Base-by-base conservation (phyloP, 2,888 invertebrate species). In the Andrena trimmerana region DNA sequence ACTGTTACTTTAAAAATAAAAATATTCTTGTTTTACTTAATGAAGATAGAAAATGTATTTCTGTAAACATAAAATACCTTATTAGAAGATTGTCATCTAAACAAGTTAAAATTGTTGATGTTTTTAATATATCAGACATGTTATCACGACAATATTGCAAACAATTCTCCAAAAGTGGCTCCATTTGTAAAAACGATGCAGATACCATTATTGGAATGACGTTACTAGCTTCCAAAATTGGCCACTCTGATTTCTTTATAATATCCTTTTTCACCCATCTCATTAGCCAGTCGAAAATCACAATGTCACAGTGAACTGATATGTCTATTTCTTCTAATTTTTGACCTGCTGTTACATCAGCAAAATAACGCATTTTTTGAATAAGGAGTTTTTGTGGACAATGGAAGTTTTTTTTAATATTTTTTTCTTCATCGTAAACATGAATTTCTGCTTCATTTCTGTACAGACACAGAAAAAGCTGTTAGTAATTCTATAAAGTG, bases 261-360 rank as follows among this genome's bases (percentile, higher is more conserved):
- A 95, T 94, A 88, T 97, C 97, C 42, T 96, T 95, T 93, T 98
- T 98, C n/a, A 99, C 97, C 98, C 99, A 99, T 86, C 97, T 96
- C 97, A 99, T 98, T 71, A 99, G 95, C 98, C 99, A 99, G 90
- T 99, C 99, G 94, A 99, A 99, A 83, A 99, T 98, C 93, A 97
- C 96, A 77, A 99, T 97, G 94, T 99, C 99, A 93, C 99, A 99
- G 93, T 99, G 99, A 0, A 99, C 99, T 0, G 98, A 98, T 88
- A 99, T 99, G 91, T 99, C 99, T 96, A 99, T 98, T 91, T 99
- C 98, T 91, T 97, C 97, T 7, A 98, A 94, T 77, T 96, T 95
- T 92, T 98, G 97, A 0, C 96, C 97, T 20, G 97, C 96, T 0
- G 97, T 97, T 3, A 98, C 97, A 91, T 98, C 97, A 10, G 98